Percentiles rank a stretch among this genome's conserved stretches.
These are phyloP conservation scores for Chrysolina oricalcia DNA, from an alignment of 2,888 invertebrate genomes.

Conservation along the genomic window DNA sequence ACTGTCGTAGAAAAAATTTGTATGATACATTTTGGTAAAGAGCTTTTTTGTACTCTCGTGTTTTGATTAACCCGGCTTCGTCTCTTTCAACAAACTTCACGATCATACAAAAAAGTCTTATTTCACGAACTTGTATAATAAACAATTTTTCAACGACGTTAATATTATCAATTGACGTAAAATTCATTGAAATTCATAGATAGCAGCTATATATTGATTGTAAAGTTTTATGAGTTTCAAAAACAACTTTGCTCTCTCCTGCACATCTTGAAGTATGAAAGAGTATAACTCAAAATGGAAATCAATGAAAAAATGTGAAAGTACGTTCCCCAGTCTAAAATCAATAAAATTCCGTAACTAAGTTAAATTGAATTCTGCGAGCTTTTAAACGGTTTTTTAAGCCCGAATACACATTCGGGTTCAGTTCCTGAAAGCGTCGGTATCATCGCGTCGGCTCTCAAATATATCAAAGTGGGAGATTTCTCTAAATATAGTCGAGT, in stretches of 20 bases:
- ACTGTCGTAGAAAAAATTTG: too few relatives aligned
- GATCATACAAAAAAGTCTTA: too few relatives aligned
- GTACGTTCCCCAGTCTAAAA: slow-evolving; percentile 13
- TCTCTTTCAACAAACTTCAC: too few relatives aligned
- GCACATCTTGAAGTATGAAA: not conserved
- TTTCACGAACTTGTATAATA: too few relatives aligned
- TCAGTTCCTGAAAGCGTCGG: slow-evolving; percentile 25
- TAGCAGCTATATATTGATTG: too few relatives aligned
- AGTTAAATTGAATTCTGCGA: slow-evolving; percentile 46
- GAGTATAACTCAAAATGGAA: not conserved
- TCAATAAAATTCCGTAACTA: slow-evolving; percentile 33
- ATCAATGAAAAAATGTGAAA: not conserved
- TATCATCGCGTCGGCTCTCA: slow-evolving; percentile 1
- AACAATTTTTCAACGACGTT: too few relatives aligned
- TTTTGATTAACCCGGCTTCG: too few relatives aligned
- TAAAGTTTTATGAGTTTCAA: too few relatives aligned
- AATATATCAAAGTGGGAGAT: not conserved
- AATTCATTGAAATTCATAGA: too few relatives aligned
- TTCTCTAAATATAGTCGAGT: not conserved
- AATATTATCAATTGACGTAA: too few relatives aligned
- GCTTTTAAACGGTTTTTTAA: slow-evolving; percentile 36
- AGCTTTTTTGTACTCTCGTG: too few relatives aligned
- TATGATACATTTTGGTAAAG: too few relatives aligned
- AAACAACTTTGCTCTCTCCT: not conserved
- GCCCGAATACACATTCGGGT: slow-evolving; percentile 36